These are phyloP conservation scores for Enteromius trimaculatus DNA, from an alignment of 2,797 vertebrate genomes.

Conservation along the genomic window DNA sequence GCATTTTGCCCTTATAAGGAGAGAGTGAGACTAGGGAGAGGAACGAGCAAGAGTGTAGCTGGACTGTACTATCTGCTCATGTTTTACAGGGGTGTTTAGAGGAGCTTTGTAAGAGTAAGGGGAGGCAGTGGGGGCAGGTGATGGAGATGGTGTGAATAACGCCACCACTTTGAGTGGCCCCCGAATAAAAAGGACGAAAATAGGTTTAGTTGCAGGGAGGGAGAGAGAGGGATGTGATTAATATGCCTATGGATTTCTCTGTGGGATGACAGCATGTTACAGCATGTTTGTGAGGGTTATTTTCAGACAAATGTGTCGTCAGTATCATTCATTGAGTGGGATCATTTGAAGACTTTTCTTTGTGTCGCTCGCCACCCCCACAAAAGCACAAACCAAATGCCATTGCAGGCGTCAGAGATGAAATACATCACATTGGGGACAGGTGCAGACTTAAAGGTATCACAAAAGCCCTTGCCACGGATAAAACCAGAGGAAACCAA, in stretches of 20 bases:
- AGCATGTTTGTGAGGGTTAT: constrained; percentile 53
- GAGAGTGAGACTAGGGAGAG: constrained; percentile 69
- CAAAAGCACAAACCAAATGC: constrained; percentile 28
- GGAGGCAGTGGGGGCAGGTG: constrained; percentile 31
- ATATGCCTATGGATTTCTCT: constrained; percentile 41
- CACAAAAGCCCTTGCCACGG: not conserved
- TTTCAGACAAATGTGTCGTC: constrained; percentile 48
- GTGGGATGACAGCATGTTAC: constrained; percentile 53
- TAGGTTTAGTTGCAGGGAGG: constrained; percentile 60
- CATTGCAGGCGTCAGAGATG: constrained; percentile 14
- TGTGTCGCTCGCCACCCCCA: constrained; percentile 3
- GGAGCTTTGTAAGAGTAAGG: constrained; percentile 57
- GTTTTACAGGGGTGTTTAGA: constrained; percentile 74
- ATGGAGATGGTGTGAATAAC: constrained; percentile 58
- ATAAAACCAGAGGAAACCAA: constrained; percentile 6
- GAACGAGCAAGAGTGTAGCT: constrained; percentile 65
- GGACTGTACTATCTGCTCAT: constrained; percentile 76
- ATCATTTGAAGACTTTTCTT: constrained; percentile 33
- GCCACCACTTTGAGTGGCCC: constrained; percentile 69
- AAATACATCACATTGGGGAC: constrained; percentile 17
- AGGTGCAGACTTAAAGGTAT: constrained; percentile 27
- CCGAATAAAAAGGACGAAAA: constrained; percentile 72
- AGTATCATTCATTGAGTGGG: constrained; percentile 38
- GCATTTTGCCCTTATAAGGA: constrained; percentile 87
- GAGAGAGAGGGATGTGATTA: constrained; percentile 52